Percentiles rank a stretch among this genome's conserved stretches.
Conservation (phyloP, 2,113 vertebrate species). For the Pedetes capensis region DNA sequence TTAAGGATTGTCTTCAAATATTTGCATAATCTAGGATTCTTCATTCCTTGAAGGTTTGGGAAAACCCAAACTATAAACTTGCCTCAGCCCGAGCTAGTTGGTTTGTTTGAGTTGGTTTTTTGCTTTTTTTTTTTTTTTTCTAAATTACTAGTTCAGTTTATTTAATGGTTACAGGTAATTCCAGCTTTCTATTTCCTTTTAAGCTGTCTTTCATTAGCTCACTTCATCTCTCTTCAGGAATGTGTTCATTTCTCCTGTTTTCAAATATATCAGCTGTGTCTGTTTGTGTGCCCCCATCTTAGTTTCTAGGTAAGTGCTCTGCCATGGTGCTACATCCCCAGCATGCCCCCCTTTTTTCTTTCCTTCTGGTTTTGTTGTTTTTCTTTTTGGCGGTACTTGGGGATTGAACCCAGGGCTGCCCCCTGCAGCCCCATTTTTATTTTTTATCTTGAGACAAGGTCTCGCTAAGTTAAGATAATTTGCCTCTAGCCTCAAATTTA, state of each 20-base stretch:
- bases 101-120: not conserved
- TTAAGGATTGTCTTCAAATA: not conserved
- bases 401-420: too few species aligned
- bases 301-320: not conserved
- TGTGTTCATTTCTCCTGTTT: not conserved
- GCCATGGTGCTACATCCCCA: too few species aligned
- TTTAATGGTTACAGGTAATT: not conserved
- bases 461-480: too few species aligned
- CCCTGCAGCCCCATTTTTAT: too few species aligned
- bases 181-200: not conserved
- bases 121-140: not conserved
- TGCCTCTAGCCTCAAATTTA: too few species aligned
- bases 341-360: too few species aligned
- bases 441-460: too few species aligned
- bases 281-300: not conserved
- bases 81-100: not conserved
- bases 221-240: not conserved
- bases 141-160: not conserved
- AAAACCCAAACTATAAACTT: not conserved
- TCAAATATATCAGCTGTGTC: not conserved
- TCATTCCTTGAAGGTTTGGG: not conserved
- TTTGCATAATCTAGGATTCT: not conserved
- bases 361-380: too few species aligned
- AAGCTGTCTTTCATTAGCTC: not conserved
- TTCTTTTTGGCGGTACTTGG: too few species aligned